Percentiles rank a stretch among this genome's conserved stretches.
phyloP scores from a whole-genome alignment of 2,797 vertebrate species.

The Erpetoichthys calabaricus region DNA sequence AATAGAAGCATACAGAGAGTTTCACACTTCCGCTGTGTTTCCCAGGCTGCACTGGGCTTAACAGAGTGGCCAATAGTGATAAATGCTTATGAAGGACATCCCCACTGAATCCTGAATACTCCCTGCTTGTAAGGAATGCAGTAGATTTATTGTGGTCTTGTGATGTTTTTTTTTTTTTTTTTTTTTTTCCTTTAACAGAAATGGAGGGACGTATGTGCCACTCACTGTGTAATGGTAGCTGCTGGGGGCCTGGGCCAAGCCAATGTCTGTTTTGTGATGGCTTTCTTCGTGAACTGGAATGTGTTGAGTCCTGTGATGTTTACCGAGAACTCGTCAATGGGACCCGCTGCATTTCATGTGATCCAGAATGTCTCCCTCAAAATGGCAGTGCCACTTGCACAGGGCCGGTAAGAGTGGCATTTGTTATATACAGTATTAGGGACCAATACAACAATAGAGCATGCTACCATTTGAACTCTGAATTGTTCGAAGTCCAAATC shows the following conservation, averaged over 20 bases:
- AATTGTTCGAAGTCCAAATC: too few relatives aligned
- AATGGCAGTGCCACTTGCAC: conserved; percentile 72
- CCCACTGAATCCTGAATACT: not conserved
- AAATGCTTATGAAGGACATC: not conserved
- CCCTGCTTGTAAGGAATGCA: not conserved
- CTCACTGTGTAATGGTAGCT: conserved; percentile 59
- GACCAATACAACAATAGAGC: too few relatives aligned
- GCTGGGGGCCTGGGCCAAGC: conserved; percentile 78
- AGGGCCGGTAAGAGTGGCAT: conserved; percentile 60
- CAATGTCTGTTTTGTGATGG: conserved; percentile 70
- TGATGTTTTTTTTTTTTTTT: conserved; percentile 3
- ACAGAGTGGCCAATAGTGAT: not conserved
- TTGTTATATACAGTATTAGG: too few relatives aligned
- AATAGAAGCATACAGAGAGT: too few relatives aligned
- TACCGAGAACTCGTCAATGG: conserved; percentile 60
- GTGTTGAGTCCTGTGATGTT: conserved; percentile 74
- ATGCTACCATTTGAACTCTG: too few relatives aligned
- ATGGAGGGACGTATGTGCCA: conserved; percentile 54
- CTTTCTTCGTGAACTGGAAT: conserved; percentile 71
- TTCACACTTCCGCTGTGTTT: too few relatives aligned
- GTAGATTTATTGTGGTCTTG: not conserved
- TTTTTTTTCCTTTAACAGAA: conserved; percentile 39
- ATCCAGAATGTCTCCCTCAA: conserved; percentile 71
- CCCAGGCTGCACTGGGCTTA: too few relatives aligned
- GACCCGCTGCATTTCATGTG: conserved; percentile 63